Base-by-base conservation (phyloP, 2,113 vertebrate species). In the Erythrocercus mccallii region DNA sequence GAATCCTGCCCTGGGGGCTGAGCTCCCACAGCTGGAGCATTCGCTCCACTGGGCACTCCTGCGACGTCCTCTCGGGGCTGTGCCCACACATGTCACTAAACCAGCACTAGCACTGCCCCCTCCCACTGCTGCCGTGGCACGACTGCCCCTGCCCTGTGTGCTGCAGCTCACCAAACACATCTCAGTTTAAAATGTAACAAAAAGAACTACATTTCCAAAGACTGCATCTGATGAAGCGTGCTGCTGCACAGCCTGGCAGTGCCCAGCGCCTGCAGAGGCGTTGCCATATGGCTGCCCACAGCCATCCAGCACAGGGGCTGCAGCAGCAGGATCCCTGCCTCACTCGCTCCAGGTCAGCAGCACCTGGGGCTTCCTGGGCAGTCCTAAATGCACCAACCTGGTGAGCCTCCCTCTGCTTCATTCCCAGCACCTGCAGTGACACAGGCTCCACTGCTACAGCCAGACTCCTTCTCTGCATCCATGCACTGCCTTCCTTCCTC, bases 41-140 rank as follows among this genome's bases (percentile, higher is more conserved):
- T 24, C 2, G 2, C 60, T 73, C 48, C 47, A 2, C 54, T 23
- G 64, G 51, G 35, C 56, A 16, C 12, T 54, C 24, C 86, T 25
- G 47, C 0, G 2, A 0, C 1, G n/a, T 24, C 31, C n/a, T 10
- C 69, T 8, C 10, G 2, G 12, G 21, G 73, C 87, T 5, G 30
- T 3, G 50, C 79, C 30, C 51, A 33, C 4, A 10, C 51, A 25
- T 14, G 0, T 3, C 31, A 3, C 1, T 35, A 11, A 60, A 45
- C 58, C 25, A 51, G 47, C 47, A 2, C 37, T 1, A 3, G 13
- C 33, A 7, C 66, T 53, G 72, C 54, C 21, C 21, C 1, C 53
- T 73, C 47, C 56, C 2, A 1, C 51, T 1, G 6, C 76, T 58
- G 68, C 83, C 0, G 1, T 1, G 25, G 31, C 58, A 74, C 47